These are phyloP conservation scores for Callyntrura guangdongensis DNA, from an alignment of 2,888 invertebrate genomes.

Conservation along the genomic window DNA sequence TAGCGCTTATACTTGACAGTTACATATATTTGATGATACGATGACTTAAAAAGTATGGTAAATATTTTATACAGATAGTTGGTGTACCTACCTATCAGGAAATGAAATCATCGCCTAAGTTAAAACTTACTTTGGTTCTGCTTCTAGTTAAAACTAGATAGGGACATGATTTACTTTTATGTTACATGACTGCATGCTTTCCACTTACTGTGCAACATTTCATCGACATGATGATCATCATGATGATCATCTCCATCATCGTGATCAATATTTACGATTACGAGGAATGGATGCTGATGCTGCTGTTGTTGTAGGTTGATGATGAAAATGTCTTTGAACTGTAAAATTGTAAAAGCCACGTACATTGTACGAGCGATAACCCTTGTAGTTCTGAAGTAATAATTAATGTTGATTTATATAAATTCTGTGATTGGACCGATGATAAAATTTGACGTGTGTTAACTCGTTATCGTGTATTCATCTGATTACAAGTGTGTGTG, in stretches of 20 bases:
- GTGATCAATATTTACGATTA: slow-evolving; percentile 11
- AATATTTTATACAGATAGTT: neutral
- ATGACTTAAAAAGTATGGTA: slow-evolving; percentile 2
- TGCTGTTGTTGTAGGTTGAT: too few relatives aligned
- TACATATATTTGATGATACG: neutral
- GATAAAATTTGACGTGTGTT: slow-evolving; percentile 28
- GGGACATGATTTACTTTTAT: neutral
- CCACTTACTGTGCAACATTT: neutral
- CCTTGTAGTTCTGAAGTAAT: neutral
- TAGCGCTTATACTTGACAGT: neutral
- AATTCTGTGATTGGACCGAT: slow-evolving; percentile 32
- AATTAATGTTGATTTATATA: slow-evolving; percentile 33
- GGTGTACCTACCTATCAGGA: slow-evolving; percentile 4
- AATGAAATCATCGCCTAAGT: slow-evolving; percentile 42
- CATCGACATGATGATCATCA: neutral
- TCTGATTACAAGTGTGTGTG: neutral
- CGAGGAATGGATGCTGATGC: neutral
- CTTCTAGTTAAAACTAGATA: neutral
- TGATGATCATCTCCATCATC: neutral
- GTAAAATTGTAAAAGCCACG: neutral
- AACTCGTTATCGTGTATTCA: slow-evolving; percentile 30
- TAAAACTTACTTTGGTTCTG: neutral
- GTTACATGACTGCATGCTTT: neutral
- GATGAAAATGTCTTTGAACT: slow-evolving; percentile 7
- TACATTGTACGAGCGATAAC: neutral